phyloP scores from a whole-genome alignment of 1,140 invertebrate species.

The Brachionus koreanus region DNA sequence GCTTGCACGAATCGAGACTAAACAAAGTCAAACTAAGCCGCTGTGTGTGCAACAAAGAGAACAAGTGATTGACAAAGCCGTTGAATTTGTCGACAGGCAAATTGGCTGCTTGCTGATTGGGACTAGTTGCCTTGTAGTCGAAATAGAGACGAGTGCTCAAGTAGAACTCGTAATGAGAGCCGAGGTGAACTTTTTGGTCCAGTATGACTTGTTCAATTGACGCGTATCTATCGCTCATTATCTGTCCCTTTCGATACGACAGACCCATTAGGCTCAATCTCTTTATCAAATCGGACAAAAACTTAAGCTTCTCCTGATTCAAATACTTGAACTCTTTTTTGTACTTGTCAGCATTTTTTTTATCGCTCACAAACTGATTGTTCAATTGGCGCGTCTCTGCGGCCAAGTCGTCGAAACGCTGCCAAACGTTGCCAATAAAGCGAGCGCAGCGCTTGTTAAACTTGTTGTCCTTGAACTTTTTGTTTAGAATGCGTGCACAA shows the following conservation, averaged over 20 bases:
- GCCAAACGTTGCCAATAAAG: not conserved
- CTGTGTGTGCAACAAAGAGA: not conserved
- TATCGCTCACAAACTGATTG: not conserved
- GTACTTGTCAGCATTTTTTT: not conserved
- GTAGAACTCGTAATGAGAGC: not conserved
- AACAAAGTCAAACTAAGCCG: not conserved
- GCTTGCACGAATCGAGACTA: not conserved
- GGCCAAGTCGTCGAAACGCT: not conserved
- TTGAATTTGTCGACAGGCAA: not conserved
- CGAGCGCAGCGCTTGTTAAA: not conserved
- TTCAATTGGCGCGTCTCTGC: not conserved
- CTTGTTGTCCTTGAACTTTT: not conserved
- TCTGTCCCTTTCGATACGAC: conserved; percentile 27
- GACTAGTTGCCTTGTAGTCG: not conserved
- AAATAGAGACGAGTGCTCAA: not conserved
- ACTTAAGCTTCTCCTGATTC: conserved; percentile 16
- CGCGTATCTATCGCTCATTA: not conserved
- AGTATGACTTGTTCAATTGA: not conserved
- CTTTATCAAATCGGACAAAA: conserved; percentile 8
- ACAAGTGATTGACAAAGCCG: conserved; percentile 3
- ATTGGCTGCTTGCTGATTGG: not conserved
- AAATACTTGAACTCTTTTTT: conserved; percentile 42
- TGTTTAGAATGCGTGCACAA: not conserved
- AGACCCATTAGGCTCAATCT: conserved; percentile 2
- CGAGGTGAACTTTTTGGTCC: not conserved